phyloP scores from a whole-genome alignment of 35 echinoderm and acorn worm species.

The Lytechinus pictus region DNA sequence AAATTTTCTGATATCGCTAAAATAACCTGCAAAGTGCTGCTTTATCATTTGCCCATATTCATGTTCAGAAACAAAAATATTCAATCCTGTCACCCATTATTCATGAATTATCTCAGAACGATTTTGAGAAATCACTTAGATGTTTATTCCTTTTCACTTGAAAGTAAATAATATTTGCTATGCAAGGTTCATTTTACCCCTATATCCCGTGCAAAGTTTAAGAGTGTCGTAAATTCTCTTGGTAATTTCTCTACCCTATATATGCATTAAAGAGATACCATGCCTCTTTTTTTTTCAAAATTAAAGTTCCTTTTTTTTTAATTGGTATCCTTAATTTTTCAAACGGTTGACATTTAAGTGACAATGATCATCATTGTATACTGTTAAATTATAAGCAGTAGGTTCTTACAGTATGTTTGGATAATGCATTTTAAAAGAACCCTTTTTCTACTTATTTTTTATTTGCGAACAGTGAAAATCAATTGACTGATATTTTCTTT shows the following conservation, averaged over 20 bases:
- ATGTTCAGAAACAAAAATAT: not conserved
- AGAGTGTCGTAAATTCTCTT: not conserved
- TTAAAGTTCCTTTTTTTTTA: not conserved
- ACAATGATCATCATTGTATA: not conserved
- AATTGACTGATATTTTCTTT: too few species aligned
- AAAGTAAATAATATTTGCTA: not conserved
- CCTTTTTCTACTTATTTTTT: too few species aligned
- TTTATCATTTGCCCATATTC: not conserved
- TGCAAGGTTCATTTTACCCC: not conserved
- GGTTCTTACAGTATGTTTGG: not conserved
- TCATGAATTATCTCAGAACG: not conserved
- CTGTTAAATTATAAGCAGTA: too few species aligned
- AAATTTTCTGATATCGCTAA: not conserved
- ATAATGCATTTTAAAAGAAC: not conserved
- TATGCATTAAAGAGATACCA: not conserved
- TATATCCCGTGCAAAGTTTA: not conserved
- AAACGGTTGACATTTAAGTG: not conserved
- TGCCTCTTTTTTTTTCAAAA: not conserved
- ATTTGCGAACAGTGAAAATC: too few species aligned
- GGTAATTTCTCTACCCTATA: not conserved
- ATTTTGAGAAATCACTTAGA: not conserved
- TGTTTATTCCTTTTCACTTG: not conserved
- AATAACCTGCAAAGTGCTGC: not conserved
- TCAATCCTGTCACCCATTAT: not conserved
- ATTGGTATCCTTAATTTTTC: not conserved